Conservation (phyloP, 2,797 vertebrate species). For the Streptopelia turtur region DNA sequence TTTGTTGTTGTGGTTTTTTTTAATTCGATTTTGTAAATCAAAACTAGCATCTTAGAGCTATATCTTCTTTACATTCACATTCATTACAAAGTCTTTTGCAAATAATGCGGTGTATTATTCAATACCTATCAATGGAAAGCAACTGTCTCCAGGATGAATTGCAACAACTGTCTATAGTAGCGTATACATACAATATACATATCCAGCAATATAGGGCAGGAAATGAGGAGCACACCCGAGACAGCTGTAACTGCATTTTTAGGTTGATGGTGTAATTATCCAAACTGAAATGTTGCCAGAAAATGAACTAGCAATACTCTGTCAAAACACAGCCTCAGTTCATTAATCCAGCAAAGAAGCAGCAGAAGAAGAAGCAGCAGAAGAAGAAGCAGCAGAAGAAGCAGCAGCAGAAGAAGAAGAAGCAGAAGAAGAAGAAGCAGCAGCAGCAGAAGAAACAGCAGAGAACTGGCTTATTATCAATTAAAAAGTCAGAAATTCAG, state of each 20-base stretch:
- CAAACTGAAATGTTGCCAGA: slow-evolving; percentile 26
- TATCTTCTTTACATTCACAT: not conserved
- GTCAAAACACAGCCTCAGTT: slow-evolving; percentile 25
- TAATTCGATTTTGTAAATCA: too few relatives aligned
- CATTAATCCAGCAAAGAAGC: not conserved
- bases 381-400: too few relatives aligned
- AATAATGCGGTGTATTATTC: not conserved
- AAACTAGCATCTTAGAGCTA: not conserved
- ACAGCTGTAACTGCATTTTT: slow-evolving; percentile 6
- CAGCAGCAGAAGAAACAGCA: too few relatives aligned
- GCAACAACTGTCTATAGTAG: not conserved
- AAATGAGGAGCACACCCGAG: not conserved
- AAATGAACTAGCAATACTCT: not conserved
- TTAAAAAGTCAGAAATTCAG: not conserved
- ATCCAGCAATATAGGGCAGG: not conserved
- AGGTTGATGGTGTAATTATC: slow-evolving; percentile 10
- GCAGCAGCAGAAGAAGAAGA: too few relatives aligned
- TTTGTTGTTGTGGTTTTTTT: too few relatives aligned
- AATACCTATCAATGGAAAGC: not conserved
- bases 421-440: too few relatives aligned
- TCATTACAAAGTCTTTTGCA: not conserved
- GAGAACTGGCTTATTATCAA: not conserved
- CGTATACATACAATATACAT: not conserved
- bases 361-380: too few relatives aligned
- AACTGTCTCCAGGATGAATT: not conserved